These are phyloP conservation scores for Tenodera sinensis DNA, from an alignment of 2,888 invertebrate species.

Conservation along the genomic window DNA sequence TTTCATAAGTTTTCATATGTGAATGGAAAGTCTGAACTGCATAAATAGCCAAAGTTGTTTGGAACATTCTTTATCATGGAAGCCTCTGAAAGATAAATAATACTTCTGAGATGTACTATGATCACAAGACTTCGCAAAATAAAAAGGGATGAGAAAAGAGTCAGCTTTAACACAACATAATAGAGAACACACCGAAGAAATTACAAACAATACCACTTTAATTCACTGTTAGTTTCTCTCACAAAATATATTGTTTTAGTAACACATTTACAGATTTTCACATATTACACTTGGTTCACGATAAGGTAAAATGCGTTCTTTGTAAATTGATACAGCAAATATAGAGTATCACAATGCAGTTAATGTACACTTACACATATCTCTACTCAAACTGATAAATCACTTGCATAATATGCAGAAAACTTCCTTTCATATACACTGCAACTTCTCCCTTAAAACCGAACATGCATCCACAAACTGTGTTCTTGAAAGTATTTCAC, in stretches of 20 bases:
- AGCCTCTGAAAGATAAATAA: not conserved
- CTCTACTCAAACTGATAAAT: not conserved
- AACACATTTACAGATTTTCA: not conserved
- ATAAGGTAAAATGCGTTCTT: not conserved
- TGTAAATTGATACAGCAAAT: not conserved
- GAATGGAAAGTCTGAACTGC: not conserved
- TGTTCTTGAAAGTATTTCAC: not conserved
- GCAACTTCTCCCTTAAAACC: not conserved
- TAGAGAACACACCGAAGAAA: not conserved
- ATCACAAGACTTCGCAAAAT: not conserved
- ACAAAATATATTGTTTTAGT: not conserved
- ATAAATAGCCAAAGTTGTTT: not conserved
- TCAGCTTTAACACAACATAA: not conserved
- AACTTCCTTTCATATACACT: not conserved
- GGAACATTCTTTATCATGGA: not conserved
- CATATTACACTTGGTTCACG: not conserved
- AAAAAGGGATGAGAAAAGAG: not conserved
- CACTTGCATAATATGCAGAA: not conserved
- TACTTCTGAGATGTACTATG: not conserved
- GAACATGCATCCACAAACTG: not conserved
- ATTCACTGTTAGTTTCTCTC: conserved; percentile 1
- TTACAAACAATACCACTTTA: not conserved
- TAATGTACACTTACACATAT: not conserved
- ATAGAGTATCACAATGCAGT: not conserved
- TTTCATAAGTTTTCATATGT: not conserved